These are phyloP conservation scores for Centropyge bicolor DNA, from an alignment of 2,797 vertebrate genomes.

Conservation along the genomic window DNA sequence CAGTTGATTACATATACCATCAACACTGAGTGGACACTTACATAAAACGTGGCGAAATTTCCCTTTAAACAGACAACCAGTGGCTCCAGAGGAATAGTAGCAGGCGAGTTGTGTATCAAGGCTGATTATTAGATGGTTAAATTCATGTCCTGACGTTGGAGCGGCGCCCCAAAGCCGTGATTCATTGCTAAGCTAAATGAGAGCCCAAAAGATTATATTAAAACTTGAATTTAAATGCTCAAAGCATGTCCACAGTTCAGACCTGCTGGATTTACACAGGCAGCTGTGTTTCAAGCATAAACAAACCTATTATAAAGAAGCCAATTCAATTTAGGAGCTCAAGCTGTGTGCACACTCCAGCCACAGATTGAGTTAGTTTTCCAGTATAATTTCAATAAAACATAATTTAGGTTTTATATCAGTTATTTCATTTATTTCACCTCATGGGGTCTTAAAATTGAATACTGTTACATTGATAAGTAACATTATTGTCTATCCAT, in stretches of 20 bases:
- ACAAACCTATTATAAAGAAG: slow-evolving; percentile 32
- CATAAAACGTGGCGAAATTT: background rate
- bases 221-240: slow-evolving; percentile 26
- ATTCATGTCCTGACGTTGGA: slow-evolving; percentile 31
- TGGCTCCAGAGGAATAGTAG: slow-evolving; percentile 16
- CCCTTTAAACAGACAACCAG: slow-evolving; percentile 19
- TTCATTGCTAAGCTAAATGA: slow-evolving; percentile 19
- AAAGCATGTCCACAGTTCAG: slow-evolving; percentile 19
- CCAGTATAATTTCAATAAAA: slow-evolving; percentile 47
- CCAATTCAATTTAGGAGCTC: slow-evolving; percentile 28
- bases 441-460: slow-evolving; percentile 54
- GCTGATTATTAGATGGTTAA: slow-evolving; percentile 45
- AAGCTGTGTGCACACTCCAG: slow-evolving; percentile 46
- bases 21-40: background rate
- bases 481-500: slow-evolving; percentile 46
- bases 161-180: slow-evolving; percentile 35
- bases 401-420: slow-evolving; percentile 39
- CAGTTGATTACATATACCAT: background rate
- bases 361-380: slow-evolving; percentile 32
- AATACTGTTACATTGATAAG: slow-evolving; percentile 50
- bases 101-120: slow-evolving; percentile 11
- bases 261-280: slow-evolving; percentile 35
- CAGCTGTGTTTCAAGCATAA: slow-evolving; percentile 38
- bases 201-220: slow-evolving; percentile 26
- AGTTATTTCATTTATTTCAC: slow-evolving; percentile 48